Evolutionary conservation across 2,888 invertebrate species (phyloP).

Genomic region (Dolichopus griseipennis): DNA sequence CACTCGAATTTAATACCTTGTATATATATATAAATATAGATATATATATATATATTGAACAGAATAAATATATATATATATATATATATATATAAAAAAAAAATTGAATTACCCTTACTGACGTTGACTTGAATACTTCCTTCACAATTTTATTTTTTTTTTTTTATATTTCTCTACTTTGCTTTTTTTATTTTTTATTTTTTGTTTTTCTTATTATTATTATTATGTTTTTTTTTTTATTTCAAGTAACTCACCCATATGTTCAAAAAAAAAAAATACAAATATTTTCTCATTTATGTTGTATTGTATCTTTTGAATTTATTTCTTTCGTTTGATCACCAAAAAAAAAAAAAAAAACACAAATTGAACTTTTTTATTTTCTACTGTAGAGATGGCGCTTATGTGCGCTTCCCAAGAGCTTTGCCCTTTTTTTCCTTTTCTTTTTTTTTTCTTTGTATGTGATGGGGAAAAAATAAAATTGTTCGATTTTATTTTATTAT

Average conservation of each 20-base stretch:
- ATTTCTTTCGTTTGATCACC: too few relatives aligned
- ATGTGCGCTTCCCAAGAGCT: slow-evolving; percentile 4
- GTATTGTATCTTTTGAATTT: too few relatives aligned
- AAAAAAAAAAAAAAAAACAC: too few relatives aligned
- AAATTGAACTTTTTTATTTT: too few relatives aligned
- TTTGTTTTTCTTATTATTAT: too few relatives aligned
- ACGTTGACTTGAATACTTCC: not conserved
- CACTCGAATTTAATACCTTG: not conserved
- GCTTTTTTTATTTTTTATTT: too few relatives aligned
- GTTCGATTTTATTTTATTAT: slow-evolving; percentile 4
- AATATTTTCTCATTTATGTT: too few relatives aligned
- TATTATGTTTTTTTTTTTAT: too few relatives aligned
- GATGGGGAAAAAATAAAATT: slow-evolving; percentile 6
- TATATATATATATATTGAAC: not conserved
- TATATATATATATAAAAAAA: not conserved
- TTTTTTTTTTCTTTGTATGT: not conserved
- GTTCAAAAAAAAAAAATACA: too few relatives aligned
- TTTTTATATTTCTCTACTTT: too few relatives aligned
- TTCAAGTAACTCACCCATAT: too few relatives aligned
- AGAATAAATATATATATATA: not conserved
- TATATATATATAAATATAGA: not conserved
- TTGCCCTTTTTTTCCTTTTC: not conserved
- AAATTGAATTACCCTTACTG: not conserved
- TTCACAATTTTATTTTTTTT: too few relatives aligned
- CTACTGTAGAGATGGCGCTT: not conserved